These are phyloP conservation scores for Chiloscyllium plagiosum DNA, from an alignment of 2,113 vertebrate species.

Conservation along the genomic window DNA sequence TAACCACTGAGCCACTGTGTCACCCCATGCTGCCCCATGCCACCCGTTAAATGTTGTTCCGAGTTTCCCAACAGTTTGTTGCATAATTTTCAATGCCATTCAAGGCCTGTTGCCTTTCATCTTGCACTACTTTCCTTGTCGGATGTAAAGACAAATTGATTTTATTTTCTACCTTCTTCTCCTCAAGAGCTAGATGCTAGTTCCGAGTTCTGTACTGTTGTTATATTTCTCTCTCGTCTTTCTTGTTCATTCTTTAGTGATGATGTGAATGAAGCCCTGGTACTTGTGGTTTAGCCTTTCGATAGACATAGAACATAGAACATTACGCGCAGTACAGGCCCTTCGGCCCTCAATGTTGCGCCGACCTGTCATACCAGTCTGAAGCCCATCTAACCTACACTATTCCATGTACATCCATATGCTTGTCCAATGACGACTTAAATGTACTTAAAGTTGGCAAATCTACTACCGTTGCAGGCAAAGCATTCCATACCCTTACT, in stretches of 20 bases:
- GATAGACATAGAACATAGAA: not conserved
- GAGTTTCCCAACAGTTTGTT: not conserved
- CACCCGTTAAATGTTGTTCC: not conserved
- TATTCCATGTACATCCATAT: no score
- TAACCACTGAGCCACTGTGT: no score
- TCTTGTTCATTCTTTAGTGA: not conserved
- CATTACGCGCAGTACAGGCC: no score
- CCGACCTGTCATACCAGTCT: no score
- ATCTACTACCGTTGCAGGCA: no score
- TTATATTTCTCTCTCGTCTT: not conserved
- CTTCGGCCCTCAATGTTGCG: no score
- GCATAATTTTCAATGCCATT: not conserved
- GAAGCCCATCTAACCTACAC: no score
- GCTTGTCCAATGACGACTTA: no score
- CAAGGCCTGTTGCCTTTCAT: not conserved
- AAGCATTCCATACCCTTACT: no score
- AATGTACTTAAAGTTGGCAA: no score
- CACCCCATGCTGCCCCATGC: no score
- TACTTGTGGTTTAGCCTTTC: not conserved
- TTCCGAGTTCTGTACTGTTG: not conserved
- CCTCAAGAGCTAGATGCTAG: not conserved
- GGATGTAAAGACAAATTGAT: not conserved
- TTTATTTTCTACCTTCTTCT: not conserved
- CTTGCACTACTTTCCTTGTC: not conserved
- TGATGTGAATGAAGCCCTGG: not conserved